Evolutionary conservation across 2,888 invertebrate genomes (phyloP).

Genomic region (Acrocyrtus sp.): DNA sequence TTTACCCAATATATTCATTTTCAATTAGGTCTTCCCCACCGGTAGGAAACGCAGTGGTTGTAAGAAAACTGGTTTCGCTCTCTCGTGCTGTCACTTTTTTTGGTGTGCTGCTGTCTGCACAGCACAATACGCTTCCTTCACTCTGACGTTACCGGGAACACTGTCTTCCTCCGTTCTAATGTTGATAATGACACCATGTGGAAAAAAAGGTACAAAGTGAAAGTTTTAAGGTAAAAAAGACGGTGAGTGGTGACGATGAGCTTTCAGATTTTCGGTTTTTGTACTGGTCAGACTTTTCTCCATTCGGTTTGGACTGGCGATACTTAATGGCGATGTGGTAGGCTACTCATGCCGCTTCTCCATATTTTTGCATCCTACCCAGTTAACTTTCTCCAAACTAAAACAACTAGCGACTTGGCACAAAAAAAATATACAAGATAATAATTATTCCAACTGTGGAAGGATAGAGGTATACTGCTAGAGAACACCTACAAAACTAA

Average conservation of each 20-base stretch:
- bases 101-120: too few species aligned
- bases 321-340: background rate
- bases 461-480: too few species aligned
- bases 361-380: too few species aligned
- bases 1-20: conserved; percentile 43
- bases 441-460: too few species aligned
- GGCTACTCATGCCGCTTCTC: background rate
- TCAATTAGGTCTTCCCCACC: conserved; percentile 26
- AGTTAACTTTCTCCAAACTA: too few species aligned
- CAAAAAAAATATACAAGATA: too few species aligned
- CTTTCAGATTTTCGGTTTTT: too few species aligned
- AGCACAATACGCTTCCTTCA: background rate
- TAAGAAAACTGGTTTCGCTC: background rate
- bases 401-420: background rate
- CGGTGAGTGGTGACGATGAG: too few species aligned
- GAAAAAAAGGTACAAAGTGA: background rate
- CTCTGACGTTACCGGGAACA: background rate
- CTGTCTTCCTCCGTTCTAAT: background rate
- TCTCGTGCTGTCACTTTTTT: background rate
- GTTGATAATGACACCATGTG: background rate
- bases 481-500: background rate
- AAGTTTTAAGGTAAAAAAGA: background rate
- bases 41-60: background rate
- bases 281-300: background rate
- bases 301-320: too few species aligned